These are phyloP conservation scores for Grammomys dolichurus DNA, from an alignment of 2,113 vertebrate species.

Conservation along the genomic window DNA sequence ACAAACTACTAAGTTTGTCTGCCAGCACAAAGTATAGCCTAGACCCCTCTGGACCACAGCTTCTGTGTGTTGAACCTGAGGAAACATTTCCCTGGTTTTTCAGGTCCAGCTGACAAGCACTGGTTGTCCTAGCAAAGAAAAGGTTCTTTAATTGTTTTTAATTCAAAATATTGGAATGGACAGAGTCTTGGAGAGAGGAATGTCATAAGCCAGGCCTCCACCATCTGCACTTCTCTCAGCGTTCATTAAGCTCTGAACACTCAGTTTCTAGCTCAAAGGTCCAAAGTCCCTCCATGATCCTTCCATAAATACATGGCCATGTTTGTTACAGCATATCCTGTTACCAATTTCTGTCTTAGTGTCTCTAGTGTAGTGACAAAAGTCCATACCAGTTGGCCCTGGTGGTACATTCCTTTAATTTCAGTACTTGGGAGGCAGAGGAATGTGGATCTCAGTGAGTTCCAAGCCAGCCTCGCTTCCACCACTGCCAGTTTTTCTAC, in stretches of 20 bases:
- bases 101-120: no score
- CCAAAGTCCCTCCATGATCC: not conserved
- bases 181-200: not conserved
- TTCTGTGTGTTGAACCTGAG: not conserved
- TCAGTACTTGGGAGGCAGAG: not conserved
- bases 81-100: not conserved
- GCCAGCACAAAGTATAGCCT: not conserved
- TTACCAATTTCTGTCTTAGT: not conserved
- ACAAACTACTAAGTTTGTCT: not conserved
- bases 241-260: not conserved
- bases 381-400: not conserved
- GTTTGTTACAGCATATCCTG: not conserved
- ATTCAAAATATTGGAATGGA: not conserved
- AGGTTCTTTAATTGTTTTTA: not conserved
- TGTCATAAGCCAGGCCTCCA: not conserved
- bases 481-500: not conserved
- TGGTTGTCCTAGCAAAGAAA: not conserved
- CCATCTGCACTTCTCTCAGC: not conserved
- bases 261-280: not conserved
- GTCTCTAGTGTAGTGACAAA: not conserved
- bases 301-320: not conserved
- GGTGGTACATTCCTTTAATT: not conserved
- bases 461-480: not conserved
- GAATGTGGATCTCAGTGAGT: not conserved
- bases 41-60: not conserved